phyloP scores from a whole-genome alignment of 2,888 invertebrate genomes.

The Ophioninae sp. region DNA sequence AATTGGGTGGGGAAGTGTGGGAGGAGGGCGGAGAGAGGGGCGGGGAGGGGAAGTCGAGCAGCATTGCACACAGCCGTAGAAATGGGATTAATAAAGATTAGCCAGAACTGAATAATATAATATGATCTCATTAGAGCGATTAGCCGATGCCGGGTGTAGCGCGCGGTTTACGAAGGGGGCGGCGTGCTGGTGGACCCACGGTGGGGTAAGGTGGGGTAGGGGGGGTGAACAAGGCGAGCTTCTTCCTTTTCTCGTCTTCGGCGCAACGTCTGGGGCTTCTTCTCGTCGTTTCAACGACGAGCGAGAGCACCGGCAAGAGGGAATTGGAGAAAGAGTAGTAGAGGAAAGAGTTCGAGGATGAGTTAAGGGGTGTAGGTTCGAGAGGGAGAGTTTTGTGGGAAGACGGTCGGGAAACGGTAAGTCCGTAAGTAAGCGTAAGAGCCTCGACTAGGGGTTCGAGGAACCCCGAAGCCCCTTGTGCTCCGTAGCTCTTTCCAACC shows the following conservation, averaged over 20 bases:
- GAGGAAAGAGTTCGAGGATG: constrained; percentile 54
- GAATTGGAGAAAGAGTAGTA: constrained; percentile 26
- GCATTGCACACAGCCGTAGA: constrained; percentile 68
- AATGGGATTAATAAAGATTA: constrained; percentile 80
- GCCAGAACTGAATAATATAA: constrained; percentile 79
- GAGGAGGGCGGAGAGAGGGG: no score
- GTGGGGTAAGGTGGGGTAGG: background rate
- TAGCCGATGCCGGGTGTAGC: constrained; percentile 72
- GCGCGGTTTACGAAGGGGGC: constrained; percentile 1
- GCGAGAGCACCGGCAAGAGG: background rate
- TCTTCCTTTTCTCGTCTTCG: constrained; percentile 55
- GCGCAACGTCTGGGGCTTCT: constrained; percentile 79
- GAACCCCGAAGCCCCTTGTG: constrained; percentile 73
- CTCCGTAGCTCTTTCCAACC: constrained; percentile 19
- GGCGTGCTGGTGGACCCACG: background rate
- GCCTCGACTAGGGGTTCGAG: constrained; percentile 67
- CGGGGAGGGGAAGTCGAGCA: no score
- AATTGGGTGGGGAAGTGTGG: constrained; percentile 13
- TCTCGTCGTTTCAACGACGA: constrained; percentile 64
- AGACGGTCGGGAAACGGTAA: constrained; percentile 64
- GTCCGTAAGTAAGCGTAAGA: constrained; percentile 78
- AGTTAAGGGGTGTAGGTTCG: constrained; percentile 69
- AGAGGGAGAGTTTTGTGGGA: constrained; percentile 43
- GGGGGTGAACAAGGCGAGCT: constrained; percentile 4
- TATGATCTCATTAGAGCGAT: constrained; percentile 80